phyloP scores from a whole-genome alignment of 1,140 invertebrate species.

The Cepaea nemoralis region DNA sequence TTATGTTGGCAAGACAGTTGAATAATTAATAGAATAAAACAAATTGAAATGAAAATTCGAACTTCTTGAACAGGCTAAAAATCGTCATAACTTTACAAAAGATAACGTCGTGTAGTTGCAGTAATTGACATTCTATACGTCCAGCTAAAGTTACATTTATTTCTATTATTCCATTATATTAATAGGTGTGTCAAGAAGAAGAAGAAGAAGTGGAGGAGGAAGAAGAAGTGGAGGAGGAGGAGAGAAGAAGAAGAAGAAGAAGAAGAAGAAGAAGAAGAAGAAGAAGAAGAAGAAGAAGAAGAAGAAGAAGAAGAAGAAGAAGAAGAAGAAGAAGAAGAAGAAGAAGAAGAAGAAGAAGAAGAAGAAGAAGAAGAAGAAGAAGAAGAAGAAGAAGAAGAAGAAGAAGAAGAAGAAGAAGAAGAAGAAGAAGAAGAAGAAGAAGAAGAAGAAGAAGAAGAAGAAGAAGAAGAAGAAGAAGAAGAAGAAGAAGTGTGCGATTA shows the following conservation, averaged over 20 bases:
- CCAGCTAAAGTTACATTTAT: too few species aligned
- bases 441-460: not conserved
- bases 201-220: not conserved
- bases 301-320: not conserved
- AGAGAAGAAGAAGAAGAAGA: slow-evolving; percentile 13
- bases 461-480: slow-evolving; percentile 21
- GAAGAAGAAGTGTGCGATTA: too few species aligned
- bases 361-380: not conserved
- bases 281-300: not conserved
- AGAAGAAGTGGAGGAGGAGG: not conserved
- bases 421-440: slow-evolving; percentile 5
- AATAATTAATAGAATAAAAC: too few species aligned
- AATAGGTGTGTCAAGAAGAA: not conserved
- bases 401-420: not conserved
- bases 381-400: not conserved
- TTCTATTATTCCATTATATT: too few species aligned
- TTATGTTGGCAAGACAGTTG: too few species aligned
- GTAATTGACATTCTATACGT: too few species aligned
- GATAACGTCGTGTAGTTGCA: too few species aligned
- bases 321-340: not conserved
- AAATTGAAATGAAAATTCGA: too few species aligned
- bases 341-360: not conserved
- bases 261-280: not conserved
- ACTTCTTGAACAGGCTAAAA: too few species aligned
- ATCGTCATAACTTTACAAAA: too few species aligned